A percentile compares a stretch with the other conserved stretches of the same genome.
Conservation (phyloP, 2,113 vertebrate genomes). For the Thoracochromis brauschi region DNA sequence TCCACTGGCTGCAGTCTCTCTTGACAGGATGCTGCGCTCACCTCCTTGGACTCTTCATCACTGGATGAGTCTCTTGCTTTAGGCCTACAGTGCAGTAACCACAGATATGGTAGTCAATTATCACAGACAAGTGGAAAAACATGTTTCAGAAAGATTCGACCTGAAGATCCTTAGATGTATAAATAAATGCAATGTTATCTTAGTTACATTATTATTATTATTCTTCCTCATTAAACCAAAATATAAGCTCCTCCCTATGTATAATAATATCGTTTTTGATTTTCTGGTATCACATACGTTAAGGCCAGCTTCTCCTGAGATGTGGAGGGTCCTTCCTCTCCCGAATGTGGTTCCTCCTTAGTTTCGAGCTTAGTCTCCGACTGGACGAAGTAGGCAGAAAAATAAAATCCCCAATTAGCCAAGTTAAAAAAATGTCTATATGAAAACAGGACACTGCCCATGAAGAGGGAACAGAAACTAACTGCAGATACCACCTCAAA, state of each 20-base stretch:
- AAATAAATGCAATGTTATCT: not conserved
- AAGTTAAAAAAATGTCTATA: not conserved
- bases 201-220: not conserved
- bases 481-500: not conserved
- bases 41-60: conserved; percentile 85
- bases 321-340: conserved; percentile 54
- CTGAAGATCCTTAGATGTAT: not conserved
- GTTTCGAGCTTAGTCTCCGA: conserved; percentile 86
- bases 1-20: conserved; percentile 60
- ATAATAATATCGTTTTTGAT: not conserved
- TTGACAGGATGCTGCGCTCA: conserved; percentile 76
- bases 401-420: not conserved
- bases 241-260: not conserved
- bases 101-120: not conserved
- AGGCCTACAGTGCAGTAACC: conserved; percentile 56
- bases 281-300: conserved; percentile 44
- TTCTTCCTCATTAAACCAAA: not conserved
- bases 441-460: not conserved
- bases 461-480: not conserved
- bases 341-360: conserved; percentile 73
- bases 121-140: not conserved
- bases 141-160: not conserved
- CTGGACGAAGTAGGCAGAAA: conserved; percentile 44
- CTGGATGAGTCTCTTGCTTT: conserved; percentile 85
- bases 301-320: conserved; percentile 55